Evolutionary conservation across 2,888 invertebrate genomes (phyloP), one percentile per base, ranked within the genome.

Genomic region (Heliconius ismenius): DNA sequence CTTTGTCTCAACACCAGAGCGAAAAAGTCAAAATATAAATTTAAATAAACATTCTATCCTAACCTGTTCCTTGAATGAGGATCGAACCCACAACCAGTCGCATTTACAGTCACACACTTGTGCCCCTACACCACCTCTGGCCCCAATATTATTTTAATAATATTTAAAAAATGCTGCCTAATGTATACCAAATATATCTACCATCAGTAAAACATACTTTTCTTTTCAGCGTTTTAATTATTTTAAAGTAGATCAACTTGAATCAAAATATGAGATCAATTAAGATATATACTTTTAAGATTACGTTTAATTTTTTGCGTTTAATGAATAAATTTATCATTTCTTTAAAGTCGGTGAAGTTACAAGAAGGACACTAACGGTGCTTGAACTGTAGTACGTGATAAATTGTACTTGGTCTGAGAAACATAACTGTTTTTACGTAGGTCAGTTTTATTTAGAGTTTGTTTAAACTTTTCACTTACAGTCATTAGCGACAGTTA

Each of bases 351-450:
- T 15, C 21, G 21, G 26, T 62, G 15, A 69, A 54, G 68, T 75
- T 70, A 73, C 73, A 75, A 67, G 13, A 70, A 75, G 79, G 54
- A 73, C 78, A 76, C 43, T 62, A 79, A 78, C 70, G 75, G 78
- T 76, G 75, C 69, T 73, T 76, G 70, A 78, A 76, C 76, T 67
- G 68, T 74, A 73, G 74, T 70, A 76, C 68, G 77, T 77, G 73
- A 76, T 76, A 76, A 75, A 72, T 73, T 74, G 74, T 65, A 73
- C 43, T 32, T 78, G 60, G 39, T 67, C 43, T 75, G 64, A 78
- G 74, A 69, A 32, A 60, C 72, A 78, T 77, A 80, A 80, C 80
- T 77, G 79, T 80, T 76, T 67, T 74, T 75, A 70, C 63, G 39
- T 73, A 76, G 58, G 54, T 79, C 74, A 73, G 49, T 76, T 43